phyloP scores from a whole-genome alignment of 2,797 vertebrate genomes.

The Gymnopithys bicolor region DNA sequence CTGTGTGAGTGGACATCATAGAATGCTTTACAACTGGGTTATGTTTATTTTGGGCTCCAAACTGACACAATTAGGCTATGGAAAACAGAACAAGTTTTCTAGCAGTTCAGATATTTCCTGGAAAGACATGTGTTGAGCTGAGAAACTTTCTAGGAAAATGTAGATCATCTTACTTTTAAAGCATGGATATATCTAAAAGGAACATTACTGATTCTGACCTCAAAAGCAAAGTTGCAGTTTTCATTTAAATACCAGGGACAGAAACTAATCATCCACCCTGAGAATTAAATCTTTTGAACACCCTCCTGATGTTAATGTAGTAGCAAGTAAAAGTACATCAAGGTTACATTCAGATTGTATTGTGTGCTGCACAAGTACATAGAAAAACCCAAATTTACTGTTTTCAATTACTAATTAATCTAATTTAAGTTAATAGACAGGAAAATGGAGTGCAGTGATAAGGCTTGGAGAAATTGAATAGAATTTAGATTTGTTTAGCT shows the following conservation, averaged over 20 bases:
- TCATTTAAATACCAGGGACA: background rate
- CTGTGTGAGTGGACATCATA: background rate
- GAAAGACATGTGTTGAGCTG: background rate
- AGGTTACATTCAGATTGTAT: background rate
- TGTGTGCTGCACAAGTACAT: background rate
- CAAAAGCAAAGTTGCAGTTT: background rate
- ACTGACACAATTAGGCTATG: background rate
- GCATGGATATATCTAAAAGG: background rate
- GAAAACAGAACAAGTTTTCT: background rate
- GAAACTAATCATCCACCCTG: background rate
- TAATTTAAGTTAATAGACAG: background rate
- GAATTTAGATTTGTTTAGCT: background rate
- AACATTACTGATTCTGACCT: background rate
- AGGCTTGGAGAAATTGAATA: background rate
- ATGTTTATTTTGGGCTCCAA: constrained; percentile 19
- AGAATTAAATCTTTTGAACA: background rate
- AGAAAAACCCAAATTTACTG: background rate
- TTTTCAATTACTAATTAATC: background rate
- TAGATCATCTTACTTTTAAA: background rate
- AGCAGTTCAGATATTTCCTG: constrained; percentile 17
- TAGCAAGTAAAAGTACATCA: background rate
- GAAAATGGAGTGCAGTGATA: background rate
- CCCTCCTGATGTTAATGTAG: background rate
- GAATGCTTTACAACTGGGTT: background rate
- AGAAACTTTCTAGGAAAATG: constrained; percentile 35